A percentile compares a stretch with the other conserved stretches of the same genome.
Evolutionary conservation across 2,797 vertebrate species (phyloP).

Genomic region (Acanthurus leucopareius): DNA sequence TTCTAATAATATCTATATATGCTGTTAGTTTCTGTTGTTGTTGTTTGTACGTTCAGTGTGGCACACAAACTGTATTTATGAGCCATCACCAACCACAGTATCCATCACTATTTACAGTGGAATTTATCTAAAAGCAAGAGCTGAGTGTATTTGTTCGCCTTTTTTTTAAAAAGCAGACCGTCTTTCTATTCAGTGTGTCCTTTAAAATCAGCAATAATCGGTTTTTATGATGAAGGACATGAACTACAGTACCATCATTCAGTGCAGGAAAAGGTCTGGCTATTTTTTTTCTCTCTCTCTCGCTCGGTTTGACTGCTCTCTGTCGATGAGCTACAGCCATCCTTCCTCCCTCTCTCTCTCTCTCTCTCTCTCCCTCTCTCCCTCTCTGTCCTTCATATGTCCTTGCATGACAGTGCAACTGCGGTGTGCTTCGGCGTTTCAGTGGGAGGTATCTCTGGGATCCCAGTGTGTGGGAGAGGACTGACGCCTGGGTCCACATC

Average conservation of each 20-base stretch:
- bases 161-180: slow-evolving; percentile 1
- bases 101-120: background rate
- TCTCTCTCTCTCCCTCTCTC: slow-evolving; percentile 15
- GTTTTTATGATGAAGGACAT: slow-evolving; percentile 17
- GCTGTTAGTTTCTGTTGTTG: background rate
- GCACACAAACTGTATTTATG: slow-evolving; percentile 6
- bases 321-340: slow-evolving; percentile 37
- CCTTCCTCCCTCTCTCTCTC: slow-evolving; percentile 14
- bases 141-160: slow-evolving; percentile 23
- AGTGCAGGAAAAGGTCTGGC: slow-evolving; percentile 15
- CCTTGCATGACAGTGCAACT: slow-evolving; percentile 78
- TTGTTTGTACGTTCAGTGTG: background rate
- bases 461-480: slow-evolving; percentile 73
- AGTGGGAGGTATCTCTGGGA: slow-evolving; percentile 72
- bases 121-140: slow-evolving; percentile 21
- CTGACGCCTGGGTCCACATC: slow-evolving; percentile 68
- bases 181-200: slow-evolving; percentile 53
- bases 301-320: slow-evolving; percentile 27
- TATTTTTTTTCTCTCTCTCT: slow-evolving; percentile 2
- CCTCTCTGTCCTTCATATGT: slow-evolving; percentile 77
- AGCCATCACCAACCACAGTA: slow-evolving; percentile 17
- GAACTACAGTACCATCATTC: slow-evolving; percentile 26
- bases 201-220: slow-evolving; percentile 41
- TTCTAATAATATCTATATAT: background rate
- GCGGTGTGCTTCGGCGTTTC: slow-evolving; percentile 68